phyloP scores from a whole-genome alignment of 2,888 invertebrate species.

The Tryphoninae sp. region DNA sequence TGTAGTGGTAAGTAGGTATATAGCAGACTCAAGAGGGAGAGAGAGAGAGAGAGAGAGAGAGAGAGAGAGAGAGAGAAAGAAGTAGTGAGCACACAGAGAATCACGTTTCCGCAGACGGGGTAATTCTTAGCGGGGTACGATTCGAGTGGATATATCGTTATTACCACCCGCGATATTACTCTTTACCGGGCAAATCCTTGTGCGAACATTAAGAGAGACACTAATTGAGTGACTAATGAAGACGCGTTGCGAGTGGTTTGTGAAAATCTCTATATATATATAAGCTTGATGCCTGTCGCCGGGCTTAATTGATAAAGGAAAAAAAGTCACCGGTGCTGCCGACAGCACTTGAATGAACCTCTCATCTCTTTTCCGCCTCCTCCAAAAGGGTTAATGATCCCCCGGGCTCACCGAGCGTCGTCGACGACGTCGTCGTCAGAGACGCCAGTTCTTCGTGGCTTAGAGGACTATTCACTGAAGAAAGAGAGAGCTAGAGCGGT shows the following conservation, averaged over 20 bases:
- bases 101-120: conserved; percentile 6
- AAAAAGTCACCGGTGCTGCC: conserved; percentile 54
- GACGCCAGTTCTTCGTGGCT: conserved; percentile 43
- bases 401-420: conserved; percentile 37
- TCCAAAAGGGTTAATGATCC: conserved; percentile 56
- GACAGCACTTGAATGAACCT: conserved; percentile 58
- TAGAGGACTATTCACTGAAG: conserved; percentile 47
- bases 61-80: not conserved
- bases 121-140: conserved; percentile 20
- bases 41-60: not conserved
- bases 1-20: not conserved
- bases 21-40: not conserved
- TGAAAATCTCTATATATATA: conserved; percentile 7
- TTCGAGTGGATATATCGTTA: conserved; percentile 31
- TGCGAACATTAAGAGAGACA: conserved; percentile 36
- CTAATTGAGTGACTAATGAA: conserved; percentile 55
- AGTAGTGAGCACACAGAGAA: not conserved
- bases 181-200: conserved; percentile 37
- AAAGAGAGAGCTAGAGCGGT: conserved; percentile 23
- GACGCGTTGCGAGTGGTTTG: conserved; percentile 30
- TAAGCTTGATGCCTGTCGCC: conserved; percentile 30
- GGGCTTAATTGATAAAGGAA: conserved; percentile 59
- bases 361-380: conserved; percentile 17
- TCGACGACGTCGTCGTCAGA: conserved; percentile 26
- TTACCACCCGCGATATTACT: conserved; percentile 2